These are phyloP conservation scores for Oligia strigilis DNA, from an alignment of 2,888 invertebrate species.

Conservation along the genomic window DNA sequence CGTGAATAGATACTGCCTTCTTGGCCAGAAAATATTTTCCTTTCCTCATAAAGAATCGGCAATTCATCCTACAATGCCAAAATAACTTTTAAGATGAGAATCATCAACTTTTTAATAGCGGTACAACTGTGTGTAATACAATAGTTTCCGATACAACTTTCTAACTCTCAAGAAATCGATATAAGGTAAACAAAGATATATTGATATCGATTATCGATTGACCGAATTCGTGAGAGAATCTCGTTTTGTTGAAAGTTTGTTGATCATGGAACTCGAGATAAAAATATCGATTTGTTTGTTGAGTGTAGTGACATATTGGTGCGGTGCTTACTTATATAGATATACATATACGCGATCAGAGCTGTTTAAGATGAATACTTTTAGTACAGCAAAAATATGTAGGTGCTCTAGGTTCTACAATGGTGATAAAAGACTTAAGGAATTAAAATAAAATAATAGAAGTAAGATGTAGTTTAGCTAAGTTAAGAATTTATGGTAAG, in stretches of 20 bases:
- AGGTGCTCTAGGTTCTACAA: background rate
- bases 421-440: too few species aligned
- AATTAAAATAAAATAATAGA: background rate
- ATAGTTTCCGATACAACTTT: constrained; percentile 66
- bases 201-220: constrained; percentile 65
- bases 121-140: constrained; percentile 61
- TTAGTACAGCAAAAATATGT: background rate
- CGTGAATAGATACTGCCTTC: background rate
- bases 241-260: constrained; percentile 56
- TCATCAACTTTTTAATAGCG: constrained; percentile 55
- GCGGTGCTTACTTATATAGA: constrained; percentile 13
- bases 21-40: background rate
- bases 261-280: constrained; percentile 47
- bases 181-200: constrained; percentile 73
- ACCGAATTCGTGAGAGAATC: constrained; percentile 66
- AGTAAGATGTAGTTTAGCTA: background rate
- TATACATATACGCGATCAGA: background rate
- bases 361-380: too few species aligned
- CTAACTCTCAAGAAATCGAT: constrained; percentile 70
- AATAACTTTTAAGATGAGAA: constrained; percentile 48
- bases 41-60: constrained; percentile 21
- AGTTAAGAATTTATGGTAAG: background rate
- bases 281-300: constrained; percentile 43
- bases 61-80: constrained; percentile 51
- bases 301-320: constrained; percentile 14